A percentile compares a stretch with the other conserved stretches of the same genome.
phyloP scores from a whole-genome alignment of 2,888 invertebrate species.

The Aquatica leii region DNA sequence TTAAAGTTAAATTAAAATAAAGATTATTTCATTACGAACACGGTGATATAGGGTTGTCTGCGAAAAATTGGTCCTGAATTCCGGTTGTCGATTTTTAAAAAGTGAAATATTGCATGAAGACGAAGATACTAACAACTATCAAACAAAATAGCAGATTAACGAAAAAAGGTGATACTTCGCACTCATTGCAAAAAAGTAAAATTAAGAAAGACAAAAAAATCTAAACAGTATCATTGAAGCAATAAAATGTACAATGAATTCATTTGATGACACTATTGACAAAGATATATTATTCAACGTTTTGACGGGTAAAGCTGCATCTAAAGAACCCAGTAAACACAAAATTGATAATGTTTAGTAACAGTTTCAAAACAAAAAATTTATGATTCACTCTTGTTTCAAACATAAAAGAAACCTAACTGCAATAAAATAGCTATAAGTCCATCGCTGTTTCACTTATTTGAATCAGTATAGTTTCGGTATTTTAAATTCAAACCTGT shows the following conservation, averaged over 20 bases:
- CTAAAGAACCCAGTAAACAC: no score
- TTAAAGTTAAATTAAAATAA: no score
- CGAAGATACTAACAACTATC: neutral
- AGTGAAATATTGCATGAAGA: neutral
- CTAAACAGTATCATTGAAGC: constrained; percentile 35
- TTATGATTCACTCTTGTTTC: no score
- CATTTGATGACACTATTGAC: constrained; percentile 41
- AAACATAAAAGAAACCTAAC: no score
- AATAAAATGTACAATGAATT: constrained; percentile 44
- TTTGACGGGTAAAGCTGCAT: constrained; percentile 47
- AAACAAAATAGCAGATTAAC: neutral
- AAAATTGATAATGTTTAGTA: no score
- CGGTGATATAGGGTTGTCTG: neutral
- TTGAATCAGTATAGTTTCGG: no score
- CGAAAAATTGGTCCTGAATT: neutral
- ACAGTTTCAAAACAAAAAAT: no score
- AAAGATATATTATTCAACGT: constrained; percentile 45
- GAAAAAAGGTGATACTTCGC: no score
- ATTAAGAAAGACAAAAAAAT: neutral
- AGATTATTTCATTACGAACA: neutral
- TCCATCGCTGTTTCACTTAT: no score
- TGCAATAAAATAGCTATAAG: no score
- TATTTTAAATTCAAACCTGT: no score
- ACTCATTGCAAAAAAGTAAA: neutral
- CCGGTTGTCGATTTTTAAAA: no score